phyloP scores from a whole-genome alignment of 2,797 vertebrate species.

The Leuciscus waleckii region DNA sequence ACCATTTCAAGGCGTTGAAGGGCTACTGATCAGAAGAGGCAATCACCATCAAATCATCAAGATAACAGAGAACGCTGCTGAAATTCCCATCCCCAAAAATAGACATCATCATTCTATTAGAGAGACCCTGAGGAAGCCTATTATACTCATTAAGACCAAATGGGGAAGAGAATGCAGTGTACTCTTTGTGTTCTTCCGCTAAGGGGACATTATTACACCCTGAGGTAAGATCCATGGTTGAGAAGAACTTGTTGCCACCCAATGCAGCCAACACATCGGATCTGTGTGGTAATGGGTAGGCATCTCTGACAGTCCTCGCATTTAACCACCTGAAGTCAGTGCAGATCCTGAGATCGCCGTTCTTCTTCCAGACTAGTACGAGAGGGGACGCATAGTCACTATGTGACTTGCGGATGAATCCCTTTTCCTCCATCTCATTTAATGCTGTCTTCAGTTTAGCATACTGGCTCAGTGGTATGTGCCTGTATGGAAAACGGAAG shows the following conservation, averaged over 20 bases:
- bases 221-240: neutral
- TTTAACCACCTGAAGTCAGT: neutral
- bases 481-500: slow-evolving; percentile 28
- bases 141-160: neutral
- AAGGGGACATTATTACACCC: neutral
- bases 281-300: neutral
- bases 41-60: slow-evolving; percentile 2
- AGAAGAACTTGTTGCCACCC: neutral
- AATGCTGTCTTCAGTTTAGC: neutral
- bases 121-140: neutral
- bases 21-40: neutral
- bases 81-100: neutral
- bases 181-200: neutral
- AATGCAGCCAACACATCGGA: neutral
- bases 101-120: neutral
- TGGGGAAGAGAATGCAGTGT: neutral
- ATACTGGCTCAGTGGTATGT: slow-evolving; percentile 35
- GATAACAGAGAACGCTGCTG: neutral
- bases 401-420: neutral
- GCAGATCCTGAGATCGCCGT: neutral
- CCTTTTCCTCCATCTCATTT: slow-evolving; percentile 20
- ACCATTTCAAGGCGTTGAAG: neutral
- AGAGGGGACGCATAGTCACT: neutral
- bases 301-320: neutral
- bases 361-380: neutral